Base-by-base conservation (phyloP, 1,140 invertebrate genomes). In the Bombus polaris region DNA sequence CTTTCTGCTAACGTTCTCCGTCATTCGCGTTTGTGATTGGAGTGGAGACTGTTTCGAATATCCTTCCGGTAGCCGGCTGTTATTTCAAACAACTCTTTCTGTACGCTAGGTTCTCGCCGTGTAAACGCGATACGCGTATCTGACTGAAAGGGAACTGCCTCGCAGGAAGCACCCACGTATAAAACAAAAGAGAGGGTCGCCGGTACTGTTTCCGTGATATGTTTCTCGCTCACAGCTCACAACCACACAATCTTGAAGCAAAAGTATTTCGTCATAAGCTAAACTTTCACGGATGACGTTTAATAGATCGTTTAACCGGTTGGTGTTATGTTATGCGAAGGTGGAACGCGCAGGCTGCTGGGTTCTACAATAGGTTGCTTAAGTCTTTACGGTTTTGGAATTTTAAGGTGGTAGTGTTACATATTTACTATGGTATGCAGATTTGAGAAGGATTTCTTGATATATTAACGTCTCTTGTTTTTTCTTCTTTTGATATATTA, bases 81-180 rank as follows among this genome's bases (percentile, higher is more conserved):
- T 90, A 89, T 87, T 89, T 89, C 76, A 83, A 83, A 81, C 85
- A 86, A 78, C 57, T 73, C 79, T 89, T 89, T 87, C 86, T 78
- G 66, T 35, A 66, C 79, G 66, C 66, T 57, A 86, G 47, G 70
- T 78, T 83, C 84, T 89, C 81, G 78, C 81, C 81, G 74, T 82
- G 83, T 81, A 83, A 89, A 90, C 82, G 81, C 85, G 88, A 83
- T 84, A 89, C 89, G 88, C 73, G 85, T 71, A 83, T 84, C 83
- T 71, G 71, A 42, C 76, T 89, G 87, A 39, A 80, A 89, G 83
- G 81, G 83, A 81, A 86, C 88, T 82, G 71, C 44, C 57, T 82
- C 79, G 83, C 78, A 83, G 88, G 88, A 89, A 89, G 81, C 68
- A 86, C 70, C 84, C 78, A 72, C 85, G 88, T 89, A 83, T 82